Percentiles rank a stretch among this genome's conserved stretches.
These are phyloP conservation scores for Macrophya alboannulata DNA, from an alignment of 2,888 invertebrate species.

Conservation along the genomic window DNA sequence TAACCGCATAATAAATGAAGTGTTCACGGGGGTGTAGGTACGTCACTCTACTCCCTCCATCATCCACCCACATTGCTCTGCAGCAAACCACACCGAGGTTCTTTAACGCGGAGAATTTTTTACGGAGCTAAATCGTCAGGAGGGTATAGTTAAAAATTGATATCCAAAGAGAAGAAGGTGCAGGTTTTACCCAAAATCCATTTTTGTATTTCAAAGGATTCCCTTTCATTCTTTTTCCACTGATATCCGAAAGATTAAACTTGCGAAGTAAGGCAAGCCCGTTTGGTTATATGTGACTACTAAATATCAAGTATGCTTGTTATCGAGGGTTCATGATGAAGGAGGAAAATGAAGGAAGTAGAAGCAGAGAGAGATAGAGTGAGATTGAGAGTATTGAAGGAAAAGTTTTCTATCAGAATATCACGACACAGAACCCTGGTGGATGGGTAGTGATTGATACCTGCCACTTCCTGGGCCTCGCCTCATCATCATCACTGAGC, in stretches of 20 bases:
- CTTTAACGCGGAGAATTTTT: conserved; percentile 71
- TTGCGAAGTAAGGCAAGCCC: background rate
- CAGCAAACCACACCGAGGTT: conserved; percentile 70
- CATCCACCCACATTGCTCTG: conserved; percentile 72
- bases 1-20: conserved; percentile 81
- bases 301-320: conserved; percentile 29
- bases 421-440: conserved; percentile 60
- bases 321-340: conserved; percentile 21
- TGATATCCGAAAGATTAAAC: background rate
- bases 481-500: conserved; percentile 74
- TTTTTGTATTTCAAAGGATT: background rate
- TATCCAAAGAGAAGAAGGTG: background rate
- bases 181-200: background rate
- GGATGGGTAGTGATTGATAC: conserved; percentile 72
- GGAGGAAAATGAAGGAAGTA: background rate
- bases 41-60: conserved; percentile 79
- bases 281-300: background rate
- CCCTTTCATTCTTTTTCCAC: background rate
- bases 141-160: conserved; percentile 22
- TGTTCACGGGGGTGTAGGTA: conserved; percentile 79
- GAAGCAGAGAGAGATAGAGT: background rate
- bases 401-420: conserved; percentile 67
- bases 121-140: conserved; percentile 67
- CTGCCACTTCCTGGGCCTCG: conserved; percentile 69
- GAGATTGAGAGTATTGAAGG: conserved; percentile 15